Conservation (phyloP, 2,888 invertebrate species). For the Agapetus fuscipes region DNA sequence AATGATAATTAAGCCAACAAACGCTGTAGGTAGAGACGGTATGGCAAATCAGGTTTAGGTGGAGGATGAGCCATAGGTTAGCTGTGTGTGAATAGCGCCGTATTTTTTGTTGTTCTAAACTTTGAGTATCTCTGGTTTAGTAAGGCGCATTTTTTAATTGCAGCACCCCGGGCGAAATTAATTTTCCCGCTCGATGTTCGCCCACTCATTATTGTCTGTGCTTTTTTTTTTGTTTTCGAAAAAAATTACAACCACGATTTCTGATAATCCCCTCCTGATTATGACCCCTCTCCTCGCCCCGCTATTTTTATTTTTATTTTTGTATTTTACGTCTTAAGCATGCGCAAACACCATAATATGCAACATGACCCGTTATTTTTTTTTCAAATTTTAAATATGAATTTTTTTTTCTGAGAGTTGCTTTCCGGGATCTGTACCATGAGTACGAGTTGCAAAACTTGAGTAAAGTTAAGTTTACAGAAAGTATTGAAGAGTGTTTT, state of each 20-base stretch:
- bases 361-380: slow-evolving; percentile 1
- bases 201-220: slow-evolving; percentile 17
- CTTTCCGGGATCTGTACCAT: too few species aligned
- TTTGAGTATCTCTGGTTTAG: slow-evolving; percentile 8
- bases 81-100: too few species aligned
- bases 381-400: not conserved
- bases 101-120: not conserved
- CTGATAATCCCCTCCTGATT: slow-evolving; percentile 13
- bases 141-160: slow-evolving; percentile 20
- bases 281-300: not conserved
- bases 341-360: not conserved
- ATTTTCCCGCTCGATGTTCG: slow-evolving; percentile 19
- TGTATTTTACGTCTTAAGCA: too few species aligned
- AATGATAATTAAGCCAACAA: too few species aligned
- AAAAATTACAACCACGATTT: slow-evolving; percentile 14
- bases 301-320: too few species aligned
- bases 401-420: not conserved
- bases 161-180: slow-evolving; percentile 18
- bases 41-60: too few species aligned
- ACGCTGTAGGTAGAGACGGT: too few species aligned
- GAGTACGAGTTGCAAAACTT: too few species aligned
- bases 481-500: too few species aligned
- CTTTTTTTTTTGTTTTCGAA: too few species aligned
- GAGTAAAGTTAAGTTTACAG: too few species aligned
- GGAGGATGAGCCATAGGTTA: too few species aligned